Conservation (phyloP, 2,113 vertebrate species). For the Semnornis frantzii region DNA sequence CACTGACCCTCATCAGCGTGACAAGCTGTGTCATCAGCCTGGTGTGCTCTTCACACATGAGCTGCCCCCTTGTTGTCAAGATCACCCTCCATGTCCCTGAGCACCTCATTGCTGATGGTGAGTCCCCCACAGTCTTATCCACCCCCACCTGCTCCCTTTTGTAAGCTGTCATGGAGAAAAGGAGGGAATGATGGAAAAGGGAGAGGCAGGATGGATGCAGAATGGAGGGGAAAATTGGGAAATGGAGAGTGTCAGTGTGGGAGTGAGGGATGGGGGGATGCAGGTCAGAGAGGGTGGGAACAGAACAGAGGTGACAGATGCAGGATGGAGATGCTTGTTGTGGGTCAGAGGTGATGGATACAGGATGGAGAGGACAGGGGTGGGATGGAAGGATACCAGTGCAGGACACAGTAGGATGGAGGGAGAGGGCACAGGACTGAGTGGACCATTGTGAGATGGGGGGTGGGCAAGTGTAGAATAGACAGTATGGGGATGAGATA, state of each 20-base stretch:
- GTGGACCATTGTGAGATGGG: background rate
- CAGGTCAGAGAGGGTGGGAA: background rate
- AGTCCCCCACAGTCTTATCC: background rate
- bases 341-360: background rate
- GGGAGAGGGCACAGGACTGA: background rate
- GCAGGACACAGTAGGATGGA: background rate
- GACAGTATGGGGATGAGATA: background rate
- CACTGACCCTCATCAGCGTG: slow-evolving; percentile 95
- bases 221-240: background rate
- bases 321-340: background rate
- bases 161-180: background rate
- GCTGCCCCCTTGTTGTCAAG: slow-evolving; percentile 90
- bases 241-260: background rate
- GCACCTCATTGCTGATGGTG: slow-evolving; percentile 96
- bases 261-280: too few species aligned
- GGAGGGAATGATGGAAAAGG: background rate
- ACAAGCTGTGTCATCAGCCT: slow-evolving; percentile 92
- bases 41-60: slow-evolving; percentile 91
- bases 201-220: background rate
- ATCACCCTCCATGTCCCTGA: slow-evolving; percentile 95
- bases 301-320: background rate
- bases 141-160: background rate
- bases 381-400: background rate
- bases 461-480: background rate
- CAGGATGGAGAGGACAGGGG: background rate